phyloP scores from a whole-genome alignment of 2,797 vertebrate species.

The Paramormyrops hopkinsi region DNA sequence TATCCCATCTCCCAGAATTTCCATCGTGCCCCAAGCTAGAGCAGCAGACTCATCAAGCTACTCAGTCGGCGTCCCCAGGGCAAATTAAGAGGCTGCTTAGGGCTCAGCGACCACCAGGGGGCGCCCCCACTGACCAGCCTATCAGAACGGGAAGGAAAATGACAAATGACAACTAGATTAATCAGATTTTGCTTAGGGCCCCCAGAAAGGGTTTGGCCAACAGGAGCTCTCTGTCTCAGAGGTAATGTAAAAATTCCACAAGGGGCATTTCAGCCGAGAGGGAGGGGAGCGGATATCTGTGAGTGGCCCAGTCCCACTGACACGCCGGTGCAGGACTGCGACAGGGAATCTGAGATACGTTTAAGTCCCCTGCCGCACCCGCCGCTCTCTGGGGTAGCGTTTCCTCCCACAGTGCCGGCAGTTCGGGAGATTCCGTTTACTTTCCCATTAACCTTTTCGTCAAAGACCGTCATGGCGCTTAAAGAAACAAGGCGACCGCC shows the following conservation, averaged over 20 bases:
- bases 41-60: too few species aligned
- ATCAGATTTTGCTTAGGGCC: neutral
- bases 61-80: too few species aligned
- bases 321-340: neutral
- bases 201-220: neutral
- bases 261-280: neutral
- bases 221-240: neutral
- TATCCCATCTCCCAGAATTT: neutral
- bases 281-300: neutral
- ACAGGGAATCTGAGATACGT: neutral
- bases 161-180: neutral
- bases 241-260: neutral
- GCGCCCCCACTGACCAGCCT: neutral
- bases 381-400: too few species aligned
- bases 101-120: neutral
- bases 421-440: neutral
- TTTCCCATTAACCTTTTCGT: neutral
- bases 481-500: neutral
- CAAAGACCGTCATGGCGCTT: conserved; percentile 10
- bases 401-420: neutral
- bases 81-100: neutral
- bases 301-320: neutral
- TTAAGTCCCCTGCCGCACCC: neutral
- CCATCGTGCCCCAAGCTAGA: neutral
- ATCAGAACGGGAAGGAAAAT: neutral